Evolutionary conservation across 2,797 vertebrate species (phyloP), one percentile per base, ranked within the genome.

Genomic region (Synaphobranchus kaupii): DNA sequence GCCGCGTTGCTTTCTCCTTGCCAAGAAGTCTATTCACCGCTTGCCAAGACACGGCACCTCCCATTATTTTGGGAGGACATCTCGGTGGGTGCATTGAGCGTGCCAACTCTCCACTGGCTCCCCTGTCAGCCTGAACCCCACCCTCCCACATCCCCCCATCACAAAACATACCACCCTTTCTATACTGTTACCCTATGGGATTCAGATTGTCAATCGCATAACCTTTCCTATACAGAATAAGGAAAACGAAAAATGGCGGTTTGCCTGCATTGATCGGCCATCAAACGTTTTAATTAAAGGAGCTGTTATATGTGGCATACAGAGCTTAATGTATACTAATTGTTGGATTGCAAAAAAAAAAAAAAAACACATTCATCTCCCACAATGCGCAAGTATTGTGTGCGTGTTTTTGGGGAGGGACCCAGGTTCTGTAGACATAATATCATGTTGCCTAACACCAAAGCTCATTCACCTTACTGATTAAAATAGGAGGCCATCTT

Each of bases 11-110:
- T 90, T 88, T 91, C 39, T 94, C 92, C 92, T 88, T 89, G 92
- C 93, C 92, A 93, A 90, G 87, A 88, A 88, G 90, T 92, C 93
- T 93, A 94, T 95, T 95, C 93, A 95, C 92, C 90, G 56, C 60
- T 91, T 93, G 93, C 95, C 95, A 95, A 92, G 86, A 89, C 92
- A 91, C 91, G 50, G 91, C 73, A 88, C 92, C 94, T 93, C 92
- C 93, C 92, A 93, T 95, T 92, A 90, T 92, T 94, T 90, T 92
- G 94, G 93, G 94, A 92, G 91, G 90, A 89, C 91, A 89, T 88
- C 82, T 58, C 84, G 73, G 85, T 87, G 85, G 85, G 81, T 34
- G 28, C 39, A n/a, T 85, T 84, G 48, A 89, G 86, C 89, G 89
- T 92, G 95, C 94, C 95, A 95, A 91, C 92, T 90, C 87, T 80